Percentiles rank a stretch among this genome's conserved stretches.
These are phyloP conservation scores for Thumatha senex DNA, from an alignment of 2,888 invertebrate genomes.

Conservation along the genomic window DNA sequence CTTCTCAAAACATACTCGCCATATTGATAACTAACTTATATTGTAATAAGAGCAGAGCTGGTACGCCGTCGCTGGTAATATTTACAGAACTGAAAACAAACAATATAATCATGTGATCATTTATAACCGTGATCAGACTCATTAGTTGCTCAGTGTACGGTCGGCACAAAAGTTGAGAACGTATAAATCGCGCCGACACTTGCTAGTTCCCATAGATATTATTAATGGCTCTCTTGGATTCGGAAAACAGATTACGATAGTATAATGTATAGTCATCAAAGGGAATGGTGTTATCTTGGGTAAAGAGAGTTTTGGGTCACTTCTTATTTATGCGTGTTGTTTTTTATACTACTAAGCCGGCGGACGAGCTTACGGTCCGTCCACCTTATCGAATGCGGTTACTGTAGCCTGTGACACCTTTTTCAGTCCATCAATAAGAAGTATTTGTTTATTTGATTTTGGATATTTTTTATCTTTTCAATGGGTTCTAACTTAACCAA, in stretches of 20 bases:
- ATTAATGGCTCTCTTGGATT: conserved; percentile 55
- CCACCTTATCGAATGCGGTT: no score
- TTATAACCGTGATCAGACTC: conserved; percentile 61
- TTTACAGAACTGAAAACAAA: conserved; percentile 9
- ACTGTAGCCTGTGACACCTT: no score
- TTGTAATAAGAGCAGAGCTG: no score
- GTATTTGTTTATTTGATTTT: no score
- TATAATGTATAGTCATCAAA: conserved; percentile 3
- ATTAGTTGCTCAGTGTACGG: conserved; percentile 59
- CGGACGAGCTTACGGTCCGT: no score
- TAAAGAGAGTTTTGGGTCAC: not conserved
- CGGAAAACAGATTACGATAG: conserved; percentile 12
- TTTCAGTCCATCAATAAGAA: no score
- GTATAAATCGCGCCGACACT: conserved; percentile 68
- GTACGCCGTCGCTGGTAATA: no score
- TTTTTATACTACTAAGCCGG: no score
- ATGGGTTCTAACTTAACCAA: no score
- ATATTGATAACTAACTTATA: no score
- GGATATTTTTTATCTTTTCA: no score
- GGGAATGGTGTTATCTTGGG: not conserved
- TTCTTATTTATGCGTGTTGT: not conserved
- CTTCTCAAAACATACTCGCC: no score
- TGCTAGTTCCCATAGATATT: conserved; percentile 67
- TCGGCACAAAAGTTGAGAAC: conserved; percentile 63
- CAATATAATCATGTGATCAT: conserved; percentile 21